A percentile compares a stretch with the other conserved stretches of the same genome.
These are phyloP conservation scores for Tenebrosternarchus preto DNA, from an alignment of 2,113 vertebrate species.

Conservation along the genomic window DNA sequence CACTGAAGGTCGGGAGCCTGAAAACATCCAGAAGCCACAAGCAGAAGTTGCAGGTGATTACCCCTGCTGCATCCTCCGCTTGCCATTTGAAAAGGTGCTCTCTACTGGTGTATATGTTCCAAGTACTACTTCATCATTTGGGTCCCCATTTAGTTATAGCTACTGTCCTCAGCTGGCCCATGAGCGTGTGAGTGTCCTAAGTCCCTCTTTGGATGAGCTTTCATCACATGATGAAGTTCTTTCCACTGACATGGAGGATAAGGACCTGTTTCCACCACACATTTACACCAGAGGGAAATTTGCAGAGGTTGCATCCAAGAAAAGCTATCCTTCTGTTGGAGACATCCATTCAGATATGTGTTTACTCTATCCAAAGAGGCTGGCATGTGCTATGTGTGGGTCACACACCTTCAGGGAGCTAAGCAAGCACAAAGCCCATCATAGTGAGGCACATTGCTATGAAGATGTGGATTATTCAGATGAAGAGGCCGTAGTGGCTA, in stretches of 20 bases:
- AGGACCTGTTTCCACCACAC: conserved; percentile 66
- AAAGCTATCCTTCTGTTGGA: conserved; percentile 1
- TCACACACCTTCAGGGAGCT: conserved; percentile 58
- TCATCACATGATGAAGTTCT: conserved; percentile 78
- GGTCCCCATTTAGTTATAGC: conserved; percentile 65
- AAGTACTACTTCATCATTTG: conserved; percentile 38
- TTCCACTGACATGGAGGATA: conserved; percentile 74
- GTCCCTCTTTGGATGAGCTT: conserved; percentile 75
- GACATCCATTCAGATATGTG: conserved; percentile 42
- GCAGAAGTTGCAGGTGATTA: conserved; percentile 10
- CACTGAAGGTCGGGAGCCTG: conserved; percentile 4
- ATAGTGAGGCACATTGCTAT: conserved; percentile 51
- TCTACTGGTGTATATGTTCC: conserved; percentile 44
- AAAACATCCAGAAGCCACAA: neutral
- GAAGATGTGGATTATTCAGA: conserved; percentile 63
- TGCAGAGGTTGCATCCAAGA: neutral
- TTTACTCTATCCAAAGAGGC: conserved; percentile 53
- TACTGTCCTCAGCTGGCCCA: conserved; percentile 67
- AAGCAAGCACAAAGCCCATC: conserved; percentile 46
- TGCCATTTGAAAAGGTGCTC: conserved; percentile 63
- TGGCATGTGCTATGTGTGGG: conserved; percentile 70
- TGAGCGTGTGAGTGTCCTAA: conserved; percentile 74
- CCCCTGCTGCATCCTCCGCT: conserved; percentile 64
- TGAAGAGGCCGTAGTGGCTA: conserved; percentile 50
- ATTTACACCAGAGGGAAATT: conserved; percentile 56